phyloP scores from a whole-genome alignment of 37 sponge, comb jelly and placozoan species.

The Agelas oroides region DNA sequence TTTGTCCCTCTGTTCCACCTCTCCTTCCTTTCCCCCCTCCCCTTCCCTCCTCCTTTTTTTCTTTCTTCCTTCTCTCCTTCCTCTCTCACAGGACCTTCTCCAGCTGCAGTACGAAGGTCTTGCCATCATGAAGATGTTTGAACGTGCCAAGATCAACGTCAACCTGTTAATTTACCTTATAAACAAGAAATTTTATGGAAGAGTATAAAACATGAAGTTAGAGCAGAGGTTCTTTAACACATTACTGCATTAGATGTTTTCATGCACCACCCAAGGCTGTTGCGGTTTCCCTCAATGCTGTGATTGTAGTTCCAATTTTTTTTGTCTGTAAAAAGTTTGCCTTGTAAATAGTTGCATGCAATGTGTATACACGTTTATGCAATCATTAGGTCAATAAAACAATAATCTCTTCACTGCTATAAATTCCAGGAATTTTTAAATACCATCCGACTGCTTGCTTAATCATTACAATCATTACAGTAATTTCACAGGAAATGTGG shows the following conservation, averaged over 20 bases:
- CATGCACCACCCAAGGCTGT: slow-evolving; percentile 7
- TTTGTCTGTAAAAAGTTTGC: background rate
- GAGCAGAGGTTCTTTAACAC: background rate
- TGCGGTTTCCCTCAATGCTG: background rate
- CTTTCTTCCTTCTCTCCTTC: background rate
- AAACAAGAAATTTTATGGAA: slow-evolving; percentile 99
- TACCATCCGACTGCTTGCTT: too few species aligned
- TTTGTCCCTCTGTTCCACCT: background rate
- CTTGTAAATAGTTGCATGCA: background rate
- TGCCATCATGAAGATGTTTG: slow-evolving; percentile 97
- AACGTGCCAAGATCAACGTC: slow-evolving; percentile 92
- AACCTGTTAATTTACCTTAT: slow-evolving; percentile 96
- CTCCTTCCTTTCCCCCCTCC: background rate
- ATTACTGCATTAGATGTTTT: background rate
- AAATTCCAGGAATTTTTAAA: too few species aligned
- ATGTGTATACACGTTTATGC: too few species aligned
- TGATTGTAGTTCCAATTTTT: background rate
- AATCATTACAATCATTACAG: too few species aligned
- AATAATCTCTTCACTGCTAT: too few species aligned
- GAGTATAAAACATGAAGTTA: slow-evolving; percentile 9
- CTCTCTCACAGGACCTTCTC: slow-evolving; percentile 72
- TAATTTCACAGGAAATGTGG: too few species aligned
- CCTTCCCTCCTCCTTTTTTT: background rate
- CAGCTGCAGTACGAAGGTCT: slow-evolving; percentile 98
- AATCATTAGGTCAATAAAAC: too few species aligned